phyloP scores from a whole-genome alignment of 2,888 invertebrate genomes.

The Cremastobaeus sp. region DNA sequence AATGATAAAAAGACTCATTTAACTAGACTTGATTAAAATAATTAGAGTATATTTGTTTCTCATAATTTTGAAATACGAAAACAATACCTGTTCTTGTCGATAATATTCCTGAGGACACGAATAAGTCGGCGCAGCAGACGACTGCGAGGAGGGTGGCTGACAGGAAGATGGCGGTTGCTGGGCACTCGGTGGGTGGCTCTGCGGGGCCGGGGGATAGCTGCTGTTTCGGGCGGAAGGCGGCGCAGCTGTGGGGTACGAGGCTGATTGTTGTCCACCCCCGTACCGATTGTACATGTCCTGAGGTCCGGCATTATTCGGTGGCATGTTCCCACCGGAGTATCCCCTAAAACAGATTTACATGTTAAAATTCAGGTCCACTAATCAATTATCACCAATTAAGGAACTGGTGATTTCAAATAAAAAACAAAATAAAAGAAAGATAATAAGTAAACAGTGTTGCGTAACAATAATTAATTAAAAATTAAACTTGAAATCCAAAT shows the following conservation, averaged over 20 bases:
- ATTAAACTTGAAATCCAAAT: no score
- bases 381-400: no score
- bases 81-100: slow-evolving; percentile 81
- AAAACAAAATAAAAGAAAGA: slow-evolving; percentile 1
- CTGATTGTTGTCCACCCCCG: slow-evolving; percentile 74
- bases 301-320: slow-evolving; percentile 73
- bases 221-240: slow-evolving; percentile 72
- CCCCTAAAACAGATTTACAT: no score
- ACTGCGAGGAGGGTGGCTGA: slow-evolving; percentile 88
- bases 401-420: slow-evolving; percentile 8
- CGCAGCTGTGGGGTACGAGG: slow-evolving; percentile 69
- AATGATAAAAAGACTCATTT: no score
- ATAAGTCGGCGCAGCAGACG: slow-evolving; percentile 81
- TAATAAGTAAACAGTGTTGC: no score
- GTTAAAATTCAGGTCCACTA: no score
- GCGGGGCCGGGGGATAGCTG: slow-evolving; percentile 81
- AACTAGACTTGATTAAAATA: no score
- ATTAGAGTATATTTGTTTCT: no score
- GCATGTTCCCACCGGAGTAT: slow-evolving; percentile 75
- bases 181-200: slow-evolving; percentile 79
- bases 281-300: slow-evolving; percentile 78
- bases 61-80: neutral
- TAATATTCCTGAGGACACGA: slow-evolving; percentile 79
- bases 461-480: no score
- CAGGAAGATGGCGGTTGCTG: slow-evolving; percentile 84